Base-by-base conservation (phyloP, 2,113 vertebrate species). In the Neopipo cinnamomea region DNA sequence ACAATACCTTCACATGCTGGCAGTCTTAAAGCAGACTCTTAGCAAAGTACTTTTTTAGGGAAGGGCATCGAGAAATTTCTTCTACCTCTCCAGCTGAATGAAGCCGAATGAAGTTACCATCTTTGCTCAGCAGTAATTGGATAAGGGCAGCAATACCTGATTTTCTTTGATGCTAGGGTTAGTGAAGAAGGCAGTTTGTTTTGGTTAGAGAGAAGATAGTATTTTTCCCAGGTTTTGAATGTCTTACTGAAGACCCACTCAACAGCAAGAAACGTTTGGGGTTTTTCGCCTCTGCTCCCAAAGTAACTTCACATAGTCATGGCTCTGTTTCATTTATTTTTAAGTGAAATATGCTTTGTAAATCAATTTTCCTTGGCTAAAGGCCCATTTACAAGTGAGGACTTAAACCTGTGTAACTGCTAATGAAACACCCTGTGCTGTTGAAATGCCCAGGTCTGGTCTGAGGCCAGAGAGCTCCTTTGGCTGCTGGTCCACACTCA, bases 401-500 rank as follows among this genome's bases (percentile, higher is more conserved):
- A 33, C 37, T 31, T 94, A 67, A 85, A 59, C 39, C 23, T 75
- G 3, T 6, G 1, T 75, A 25, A 22, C 39, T 4, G 4, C 20
- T 74, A 20, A 62, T 62, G 72, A 22, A 58, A 65, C 19, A 23
- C 3, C 4, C 14, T 2, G 0, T 90, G 30, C 44, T 88, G 41
- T 72, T 76, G 74, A 47, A 85, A 41, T 42, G 18, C 28, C 50
- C 46, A 27, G 18, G 9, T 61, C 22, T 90, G 41, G 3, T 82
- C 63, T 79, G 63, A 83, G 49, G 46, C 31, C 66, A 50, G 47
- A 75, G 44, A 53, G 27, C 17, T 61, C 23, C 56, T 89, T 33
- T 61, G 30, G 3, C 16, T 3, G 0, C 52, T 44, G 39, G 3
- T 68, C n/a, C 9, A 8, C 0, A 0, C 59, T 81, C 22, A 78